Percentiles rank a stretch among this genome's conserved stretches.
Conservation (phyloP, 2,888 invertebrate species). For the Ramazzottius varieornatus region DNA sequence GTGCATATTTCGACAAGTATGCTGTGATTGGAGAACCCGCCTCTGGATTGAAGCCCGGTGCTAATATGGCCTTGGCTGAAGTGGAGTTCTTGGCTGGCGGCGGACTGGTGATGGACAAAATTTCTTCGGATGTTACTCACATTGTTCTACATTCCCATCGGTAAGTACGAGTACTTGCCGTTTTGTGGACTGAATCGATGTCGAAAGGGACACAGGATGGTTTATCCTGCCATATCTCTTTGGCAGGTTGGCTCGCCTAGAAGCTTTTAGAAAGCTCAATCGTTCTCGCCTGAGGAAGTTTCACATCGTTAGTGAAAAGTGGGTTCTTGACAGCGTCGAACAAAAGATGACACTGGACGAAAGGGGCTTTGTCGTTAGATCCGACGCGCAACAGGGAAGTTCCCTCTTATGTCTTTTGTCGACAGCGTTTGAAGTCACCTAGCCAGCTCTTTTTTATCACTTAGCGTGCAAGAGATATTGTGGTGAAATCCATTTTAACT, state of each 20-base stretch:
- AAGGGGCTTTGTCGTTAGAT: no score
- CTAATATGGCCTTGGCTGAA: background rate
- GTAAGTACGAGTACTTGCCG: no score
- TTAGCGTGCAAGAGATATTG: no score
- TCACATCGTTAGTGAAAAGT: background rate
- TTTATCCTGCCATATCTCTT: no score
- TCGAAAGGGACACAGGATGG: no score
- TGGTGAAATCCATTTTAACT: no score
- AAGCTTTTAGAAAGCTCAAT: background rate
- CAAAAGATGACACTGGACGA: background rate
- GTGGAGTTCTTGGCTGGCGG: background rate
- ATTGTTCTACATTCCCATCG: background rate
- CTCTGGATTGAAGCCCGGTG: background rate
- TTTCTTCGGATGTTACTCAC: background rate
- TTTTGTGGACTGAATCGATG: no score
- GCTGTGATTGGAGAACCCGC: background rate
- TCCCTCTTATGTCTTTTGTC: no score
- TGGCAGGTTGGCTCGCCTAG: background rate
- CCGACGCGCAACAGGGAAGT: no score
- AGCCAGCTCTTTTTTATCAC: no score
- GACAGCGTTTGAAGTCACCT: no score
- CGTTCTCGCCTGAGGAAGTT: background rate
- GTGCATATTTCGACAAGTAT: background rate
- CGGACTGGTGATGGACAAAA: background rate
- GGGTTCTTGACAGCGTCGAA: background rate